Base-by-base conservation (phyloP, 2,888 invertebrate species). In the Ophioninae sp. region DNA sequence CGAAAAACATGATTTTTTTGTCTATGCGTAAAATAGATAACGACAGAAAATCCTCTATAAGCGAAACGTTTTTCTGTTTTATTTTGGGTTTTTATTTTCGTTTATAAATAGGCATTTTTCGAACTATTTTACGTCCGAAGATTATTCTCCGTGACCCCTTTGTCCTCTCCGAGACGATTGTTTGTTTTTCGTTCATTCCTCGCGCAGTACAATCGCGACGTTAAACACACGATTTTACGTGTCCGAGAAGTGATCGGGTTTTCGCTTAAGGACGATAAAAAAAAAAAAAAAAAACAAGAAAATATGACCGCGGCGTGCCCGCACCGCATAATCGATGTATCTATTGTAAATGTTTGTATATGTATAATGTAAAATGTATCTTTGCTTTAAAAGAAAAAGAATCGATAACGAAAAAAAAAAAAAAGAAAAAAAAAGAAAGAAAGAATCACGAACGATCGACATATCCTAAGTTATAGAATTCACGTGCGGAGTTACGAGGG, bases 261-360 rank as follows among this genome's bases (percentile, higher is more conserved):
- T 13, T 13, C 13, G 50, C 50, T 50, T 30, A 30, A 30, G 30
- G 30, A 50, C 50, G 13, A n/a, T 61, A 8, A 44, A n/a, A 13
- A 8, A 17, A 50, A n/a, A 13, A 65, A 56, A n/a, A 13, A 8
- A 17, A 50, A n/a, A 13, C 57, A 56, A 56, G 10, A 20, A 62
- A 57, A 23, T 79, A 13, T 57, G 37, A 70, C 68, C 84, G 83
- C 76, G 76, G 83, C 84, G 81, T 78, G 79, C 82, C 82, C 81
- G 69, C 70, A 79, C 81, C 75, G 79, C 72, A 68, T 86, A 83
- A 87, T 89, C 88, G 82, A 89, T 92, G 90, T 91, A 91, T 90
- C 88, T 91, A 91, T 87, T 92, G 92, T 92, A 92, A 92, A 92
- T 92, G 91, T 92, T 92, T 92, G 91, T 92, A 92, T 92, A 92